A percentile compares a stretch with the other conserved stretches of the same genome.
Evolutionary conservation across 2,113 vertebrate genomes (phyloP).

Genomic region (Phalacrocorax brasilianus): DNA sequence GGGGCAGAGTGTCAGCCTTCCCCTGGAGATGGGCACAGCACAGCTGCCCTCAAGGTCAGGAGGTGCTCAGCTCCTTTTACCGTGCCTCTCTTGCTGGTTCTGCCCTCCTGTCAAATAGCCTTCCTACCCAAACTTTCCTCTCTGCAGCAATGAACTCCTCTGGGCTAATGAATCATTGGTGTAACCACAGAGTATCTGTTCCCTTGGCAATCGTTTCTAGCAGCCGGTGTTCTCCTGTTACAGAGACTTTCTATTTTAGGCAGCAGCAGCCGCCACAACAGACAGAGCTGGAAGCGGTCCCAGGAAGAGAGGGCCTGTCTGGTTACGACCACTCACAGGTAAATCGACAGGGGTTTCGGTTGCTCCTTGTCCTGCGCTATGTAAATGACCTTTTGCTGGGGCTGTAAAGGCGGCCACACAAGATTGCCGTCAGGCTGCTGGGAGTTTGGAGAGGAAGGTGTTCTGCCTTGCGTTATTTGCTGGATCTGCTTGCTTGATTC

Average conservation of each 20-base stretch:
- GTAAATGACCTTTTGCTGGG: neutral
- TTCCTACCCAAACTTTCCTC: neutral
- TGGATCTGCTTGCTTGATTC: neutral
- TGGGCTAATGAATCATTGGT: neutral
- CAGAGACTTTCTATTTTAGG: conserved; percentile 39
- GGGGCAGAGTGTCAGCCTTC: conserved; percentile 81
- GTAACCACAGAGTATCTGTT: neutral
- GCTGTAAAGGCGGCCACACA: too few relatives aligned
- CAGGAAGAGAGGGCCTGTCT: conserved; percentile 79
- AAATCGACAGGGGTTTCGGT: fast-evolving
- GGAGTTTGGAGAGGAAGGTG: neutral
- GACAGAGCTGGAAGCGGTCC: conserved; percentile 84
- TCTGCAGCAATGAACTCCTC: neutral
- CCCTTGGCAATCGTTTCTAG: neutral
- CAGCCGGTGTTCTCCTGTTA: neutral
- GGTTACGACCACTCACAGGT: conserved; percentile 82
- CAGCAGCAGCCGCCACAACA: conserved; percentile 83
- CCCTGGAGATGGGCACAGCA: conserved; percentile 84
- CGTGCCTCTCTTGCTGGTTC: neutral
- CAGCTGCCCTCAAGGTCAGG: conserved; percentile 87
- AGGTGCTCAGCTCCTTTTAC: neutral
- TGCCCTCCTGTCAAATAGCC: neutral
- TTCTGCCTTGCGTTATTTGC: neutral
- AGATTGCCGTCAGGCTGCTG: neutral
- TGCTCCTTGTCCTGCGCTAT: neutral